Evolutionary conservation across 2,113 vertebrate species (phyloP).

Genomic region (Eublepharis macularius): DNA sequence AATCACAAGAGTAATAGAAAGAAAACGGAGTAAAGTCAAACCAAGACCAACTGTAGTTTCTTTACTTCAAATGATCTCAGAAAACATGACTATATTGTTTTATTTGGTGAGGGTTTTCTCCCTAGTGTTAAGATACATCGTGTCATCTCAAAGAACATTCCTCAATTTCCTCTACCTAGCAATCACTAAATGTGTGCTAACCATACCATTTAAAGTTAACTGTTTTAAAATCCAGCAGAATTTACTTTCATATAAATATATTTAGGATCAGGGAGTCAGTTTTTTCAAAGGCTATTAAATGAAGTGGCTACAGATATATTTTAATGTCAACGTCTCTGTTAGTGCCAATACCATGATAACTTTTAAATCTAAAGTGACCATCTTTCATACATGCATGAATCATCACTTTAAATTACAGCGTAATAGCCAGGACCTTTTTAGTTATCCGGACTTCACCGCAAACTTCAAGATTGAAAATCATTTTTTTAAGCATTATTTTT

Average conservation of each 20-base stretch:
- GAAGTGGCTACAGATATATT: not conserved
- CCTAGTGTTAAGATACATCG: not conserved
- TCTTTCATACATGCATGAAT: not conserved
- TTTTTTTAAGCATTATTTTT: constrained; percentile 52
- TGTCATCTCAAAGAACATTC: constrained; percentile 2
- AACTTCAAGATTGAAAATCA: constrained; percentile 9
- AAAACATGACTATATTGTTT: not conserved
- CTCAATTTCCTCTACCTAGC: not conserved
- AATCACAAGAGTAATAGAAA: not conserved
- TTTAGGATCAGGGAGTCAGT: not conserved
- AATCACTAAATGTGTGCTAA: not conserved
- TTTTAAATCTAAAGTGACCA: not conserved
- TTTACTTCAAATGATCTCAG: accelerated
- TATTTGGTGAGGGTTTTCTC: not conserved
- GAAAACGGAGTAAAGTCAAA: not conserved
- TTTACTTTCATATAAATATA: not conserved
- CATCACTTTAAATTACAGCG: not conserved
- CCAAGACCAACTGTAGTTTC: constrained; percentile 27
- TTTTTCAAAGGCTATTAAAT: not conserved
- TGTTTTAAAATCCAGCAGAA: not conserved
- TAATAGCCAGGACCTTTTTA: not conserved
- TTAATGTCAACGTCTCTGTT: not conserved
- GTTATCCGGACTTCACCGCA: not conserved
- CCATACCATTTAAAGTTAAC: not conserved
- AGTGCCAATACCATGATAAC: not conserved